Percentiles rank a stretch among this genome's conserved stretches.
phyloP scores from a whole-genome alignment of 2,888 invertebrate genomes.

The Ectemnius cavifrons region DNA sequence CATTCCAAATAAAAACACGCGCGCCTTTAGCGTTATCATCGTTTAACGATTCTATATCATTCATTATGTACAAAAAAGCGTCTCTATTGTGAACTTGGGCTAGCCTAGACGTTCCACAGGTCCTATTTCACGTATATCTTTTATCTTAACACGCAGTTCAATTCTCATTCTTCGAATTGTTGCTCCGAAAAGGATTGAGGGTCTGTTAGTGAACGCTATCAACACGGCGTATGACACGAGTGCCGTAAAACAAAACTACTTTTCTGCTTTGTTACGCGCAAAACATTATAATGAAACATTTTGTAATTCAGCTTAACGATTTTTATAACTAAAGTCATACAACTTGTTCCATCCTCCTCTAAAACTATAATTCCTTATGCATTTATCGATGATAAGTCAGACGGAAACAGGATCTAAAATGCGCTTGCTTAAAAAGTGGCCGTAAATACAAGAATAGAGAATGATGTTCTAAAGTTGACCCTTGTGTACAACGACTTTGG shows the following conservation, averaged over 20 bases:
- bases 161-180: constrained; percentile 14
- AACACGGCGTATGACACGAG: no score
- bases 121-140: constrained; percentile 31
- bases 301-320: constrained; percentile 26
- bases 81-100: constrained; percentile 64
- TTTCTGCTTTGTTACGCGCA: constrained; percentile 21
- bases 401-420: constrained; percentile 30
- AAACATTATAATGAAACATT: constrained; percentile 23
- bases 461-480: constrained; percentile 38
- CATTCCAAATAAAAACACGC: constrained; percentile 76
- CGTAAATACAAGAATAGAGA: constrained; percentile 34
- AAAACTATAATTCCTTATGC: constrained; percentile 32
- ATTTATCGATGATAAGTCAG: constrained; percentile 20
- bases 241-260: neutral
- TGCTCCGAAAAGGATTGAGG: constrained; percentile 8
- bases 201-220: neutral
- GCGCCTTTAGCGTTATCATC: constrained; percentile 72
- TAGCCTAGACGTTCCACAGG: constrained; percentile 57
- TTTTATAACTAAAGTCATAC: constrained; percentile 24
- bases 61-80: constrained; percentile 73
- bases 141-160: constrained; percentile 11
- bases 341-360: constrained; percentile 24
- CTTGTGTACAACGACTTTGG: constrained; percentile 27
- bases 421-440: constrained; percentile 33
- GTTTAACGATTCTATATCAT: constrained; percentile 71